Percentiles rank a stretch among this genome's conserved stretches.
phyloP scores from a whole-genome alignment of 2,113 vertebrate species.

The Tonatia bakeri region DNA sequence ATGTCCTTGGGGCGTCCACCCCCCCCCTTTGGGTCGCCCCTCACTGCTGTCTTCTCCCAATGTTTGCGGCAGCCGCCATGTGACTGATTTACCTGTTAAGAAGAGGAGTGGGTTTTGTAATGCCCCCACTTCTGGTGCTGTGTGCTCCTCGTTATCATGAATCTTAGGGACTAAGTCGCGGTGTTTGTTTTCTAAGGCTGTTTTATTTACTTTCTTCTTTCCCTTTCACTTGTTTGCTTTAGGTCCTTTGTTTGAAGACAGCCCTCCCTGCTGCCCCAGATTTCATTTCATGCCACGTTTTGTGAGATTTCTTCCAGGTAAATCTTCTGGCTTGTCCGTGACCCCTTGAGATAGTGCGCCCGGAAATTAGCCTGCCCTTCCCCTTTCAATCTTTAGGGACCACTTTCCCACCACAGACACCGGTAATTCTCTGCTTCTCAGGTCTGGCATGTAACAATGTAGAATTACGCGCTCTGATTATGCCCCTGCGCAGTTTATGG shows the following conservation, averaged over 20 bases:
- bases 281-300: conserved; percentile 99
- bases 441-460: background rate
- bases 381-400: background rate
- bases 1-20: background rate
- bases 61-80: background rate
- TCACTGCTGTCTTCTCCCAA: background rate
- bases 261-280: conserved; percentile 84
- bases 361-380: conserved; percentile 28
- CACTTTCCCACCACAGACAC: background rate
- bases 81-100: background rate
- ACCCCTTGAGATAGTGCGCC: conserved; percentile 9
- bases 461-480: background rate
- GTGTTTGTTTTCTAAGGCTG: background rate
- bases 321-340: conserved; percentile 58
- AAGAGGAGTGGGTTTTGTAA: background rate
- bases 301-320: conserved; percentile 96
- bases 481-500: background rate
- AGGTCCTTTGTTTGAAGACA: conserved; percentile 89
- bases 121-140: background rate
- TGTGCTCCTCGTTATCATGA: conserved; percentile 6
- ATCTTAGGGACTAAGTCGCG: conserved; percentile 28
- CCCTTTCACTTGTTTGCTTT: conserved; percentile 38
- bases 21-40: background rate
- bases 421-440: conserved; percentile 26
- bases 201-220: conserved; percentile 32